Base-by-base conservation (phyloP, 2,888 invertebrate genomes). In the Eupelmus urozonus region DNA sequence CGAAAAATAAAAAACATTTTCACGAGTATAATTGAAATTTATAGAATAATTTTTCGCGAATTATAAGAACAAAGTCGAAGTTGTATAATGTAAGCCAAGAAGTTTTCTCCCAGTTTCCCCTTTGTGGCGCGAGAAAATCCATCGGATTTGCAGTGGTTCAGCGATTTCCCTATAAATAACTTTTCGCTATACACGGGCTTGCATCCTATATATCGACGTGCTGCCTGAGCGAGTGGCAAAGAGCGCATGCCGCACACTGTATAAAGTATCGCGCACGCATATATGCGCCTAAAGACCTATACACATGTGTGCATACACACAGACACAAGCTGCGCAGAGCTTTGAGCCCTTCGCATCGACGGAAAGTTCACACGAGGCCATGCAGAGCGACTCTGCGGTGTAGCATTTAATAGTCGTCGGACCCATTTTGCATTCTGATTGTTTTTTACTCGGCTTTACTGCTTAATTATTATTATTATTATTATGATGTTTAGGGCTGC, bases 101-200 rank as follows among this genome's bases (percentile, higher is more conserved):
- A 25, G 5, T 25, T 53, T 20, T 2, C 11, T 4, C 53, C 20
- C 18, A 20, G 20, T 53, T 1, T 25, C 62, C 18, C 65, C 51
- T 66, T 51, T 66, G 29, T 29, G 18, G 34, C 13, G 29, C 13
- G 55, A 27, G 59, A 69, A 71, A 71, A 71, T 60, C 71, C 60
- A 71, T 71, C 34, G 51, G 27, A 34, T 71, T 62, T 62, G 60
- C 51, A 40, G 49, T 51, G 71, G 60, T 51, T 71, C 71, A 51
- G 20, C 27, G 71, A 71, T 62, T 62, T 51, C 23, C 71, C 62
- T 71, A 71, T 71, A 71, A 71, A 71, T 71, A 71, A 62, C 62
- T 69, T 69, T 69, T 57, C 40, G 55, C 55, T 40, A 3, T n/a
- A n/a, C n/a, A n/a, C n/a, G 29, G 51, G 18, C 20, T 53, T 16